Percentiles rank a stretch among this genome's conserved stretches.
Evolutionary conservation across 2,888 invertebrate species (phyloP).

Genomic region (Scaptomyza parva): DNA sequence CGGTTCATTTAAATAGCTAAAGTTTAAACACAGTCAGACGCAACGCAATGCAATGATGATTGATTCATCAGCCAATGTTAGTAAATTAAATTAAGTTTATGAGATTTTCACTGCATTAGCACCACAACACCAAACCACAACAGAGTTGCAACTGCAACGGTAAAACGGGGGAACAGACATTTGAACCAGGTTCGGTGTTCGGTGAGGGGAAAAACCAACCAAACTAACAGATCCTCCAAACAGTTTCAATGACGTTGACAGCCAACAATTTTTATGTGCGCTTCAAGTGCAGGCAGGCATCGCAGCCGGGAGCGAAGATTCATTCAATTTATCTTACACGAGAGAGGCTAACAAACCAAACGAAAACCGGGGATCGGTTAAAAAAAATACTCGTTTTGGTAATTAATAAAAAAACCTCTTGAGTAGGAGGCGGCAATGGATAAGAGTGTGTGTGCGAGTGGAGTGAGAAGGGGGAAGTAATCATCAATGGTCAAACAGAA

Average conservation of each 20-base stretch:
- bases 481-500: constrained; percentile 51
- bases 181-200: too few species aligned
- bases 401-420: constrained; percentile 51
- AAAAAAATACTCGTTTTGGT: constrained; percentile 67
- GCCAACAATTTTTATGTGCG: constrained; percentile 74
- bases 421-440: constrained; percentile 5
- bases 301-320: constrained; percentile 45
- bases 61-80: constrained; percentile 68
- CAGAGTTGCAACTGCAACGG: constrained; percentile 38
- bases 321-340: constrained; percentile 72
- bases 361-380: constrained; percentile 22
- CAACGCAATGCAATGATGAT: constrained; percentile 72
- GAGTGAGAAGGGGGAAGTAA: constrained; percentile 14
- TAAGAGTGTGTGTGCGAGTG: not conserved
- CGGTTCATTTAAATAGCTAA: constrained; percentile 72
- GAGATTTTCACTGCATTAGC: constrained; percentile 58
- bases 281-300: constrained; percentile 75
- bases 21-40: constrained; percentile 56
- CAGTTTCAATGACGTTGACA: constrained; percentile 56
- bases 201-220: too few species aligned
- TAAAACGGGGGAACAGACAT: constrained; percentile 9
- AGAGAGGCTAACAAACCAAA: constrained; percentile 14
- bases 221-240: too few species aligned
- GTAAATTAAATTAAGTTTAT: constrained; percentile 69
- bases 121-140: constrained; percentile 20